These are phyloP conservation scores for Hystrix cristata DNA, from an alignment of 2,113 vertebrate species.

Conservation along the genomic window DNA sequence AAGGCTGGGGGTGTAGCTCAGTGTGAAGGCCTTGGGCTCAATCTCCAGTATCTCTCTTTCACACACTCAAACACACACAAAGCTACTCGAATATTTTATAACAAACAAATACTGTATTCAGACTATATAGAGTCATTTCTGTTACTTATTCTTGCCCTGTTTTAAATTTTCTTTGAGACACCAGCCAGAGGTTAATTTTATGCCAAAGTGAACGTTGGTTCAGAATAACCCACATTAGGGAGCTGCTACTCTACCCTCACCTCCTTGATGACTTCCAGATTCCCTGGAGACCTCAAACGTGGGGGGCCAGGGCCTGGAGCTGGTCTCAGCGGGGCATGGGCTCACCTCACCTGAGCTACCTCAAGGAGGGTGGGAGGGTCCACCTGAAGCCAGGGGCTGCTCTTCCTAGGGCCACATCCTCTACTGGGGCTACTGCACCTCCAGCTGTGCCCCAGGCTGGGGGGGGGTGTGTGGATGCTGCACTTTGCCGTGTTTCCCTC, in stretches of 20 bases:
- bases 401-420: neutral
- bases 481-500: neutral
- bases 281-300: neutral
- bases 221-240: neutral
- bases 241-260: neutral
- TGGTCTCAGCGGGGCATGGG: neutral
- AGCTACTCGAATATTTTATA: neutral
- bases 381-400: neutral
- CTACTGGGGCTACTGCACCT: neutral
- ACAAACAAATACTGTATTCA: neutral
- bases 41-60: neutral
- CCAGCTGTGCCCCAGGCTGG: neutral
- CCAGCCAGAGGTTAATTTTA: conserved; percentile 7
- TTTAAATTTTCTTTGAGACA: neutral
- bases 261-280: neutral
- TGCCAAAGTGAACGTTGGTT: neutral
- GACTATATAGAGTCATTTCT: conserved; percentile 4
- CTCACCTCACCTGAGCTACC: neutral
- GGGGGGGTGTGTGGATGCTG: neutral
- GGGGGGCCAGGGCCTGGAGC: neutral
- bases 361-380: neutral
- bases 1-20: neutral
- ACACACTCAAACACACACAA: neutral
- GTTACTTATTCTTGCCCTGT: neutral
- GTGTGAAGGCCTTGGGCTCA: neutral